A percentile compares a stretch with the other conserved stretches of the same genome.
Evolutionary conservation across 2,797 vertebrate genomes (phyloP).

Genomic region (Sardinella longiceps): DNA sequence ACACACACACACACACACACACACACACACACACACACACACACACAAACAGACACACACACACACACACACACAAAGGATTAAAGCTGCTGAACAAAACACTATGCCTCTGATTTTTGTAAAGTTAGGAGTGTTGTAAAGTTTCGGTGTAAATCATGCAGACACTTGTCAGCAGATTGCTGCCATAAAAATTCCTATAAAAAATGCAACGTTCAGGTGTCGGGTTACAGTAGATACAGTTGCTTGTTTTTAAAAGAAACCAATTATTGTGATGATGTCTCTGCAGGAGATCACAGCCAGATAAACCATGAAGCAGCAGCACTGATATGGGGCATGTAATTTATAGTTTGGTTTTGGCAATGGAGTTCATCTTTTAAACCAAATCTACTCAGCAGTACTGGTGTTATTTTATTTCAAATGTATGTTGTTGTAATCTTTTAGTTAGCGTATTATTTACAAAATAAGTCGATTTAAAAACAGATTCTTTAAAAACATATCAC

Average conservation of each 20-base stretch:
- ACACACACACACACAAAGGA: neutral
- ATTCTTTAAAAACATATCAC: neutral
- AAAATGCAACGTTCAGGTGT: neutral
- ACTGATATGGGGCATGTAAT: neutral
- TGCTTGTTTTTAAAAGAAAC: constrained; percentile 13
- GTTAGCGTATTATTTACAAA: neutral
- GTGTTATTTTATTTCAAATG: neutral
- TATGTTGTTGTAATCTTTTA: neutral
- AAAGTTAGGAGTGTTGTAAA: neutral
- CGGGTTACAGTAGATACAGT: neutral
- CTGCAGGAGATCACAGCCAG: neutral
- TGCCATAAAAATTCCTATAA: neutral
- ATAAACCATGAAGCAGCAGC: neutral
- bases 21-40: neutral
- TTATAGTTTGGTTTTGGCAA: neutral
- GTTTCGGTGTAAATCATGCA: neutral
- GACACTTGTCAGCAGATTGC: neutral
- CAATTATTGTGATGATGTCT: neutral
- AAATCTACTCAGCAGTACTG: neutral
- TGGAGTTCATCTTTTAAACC: neutral
- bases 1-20: neutral
- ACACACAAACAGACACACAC: neutral
- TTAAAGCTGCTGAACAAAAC: neutral
- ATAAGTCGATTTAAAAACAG: neutral
- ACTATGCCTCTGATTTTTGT: neutral